phyloP scores from a whole-genome alignment of 2,113 vertebrate genomes.

The Phodopus roborovskii region DNA sequence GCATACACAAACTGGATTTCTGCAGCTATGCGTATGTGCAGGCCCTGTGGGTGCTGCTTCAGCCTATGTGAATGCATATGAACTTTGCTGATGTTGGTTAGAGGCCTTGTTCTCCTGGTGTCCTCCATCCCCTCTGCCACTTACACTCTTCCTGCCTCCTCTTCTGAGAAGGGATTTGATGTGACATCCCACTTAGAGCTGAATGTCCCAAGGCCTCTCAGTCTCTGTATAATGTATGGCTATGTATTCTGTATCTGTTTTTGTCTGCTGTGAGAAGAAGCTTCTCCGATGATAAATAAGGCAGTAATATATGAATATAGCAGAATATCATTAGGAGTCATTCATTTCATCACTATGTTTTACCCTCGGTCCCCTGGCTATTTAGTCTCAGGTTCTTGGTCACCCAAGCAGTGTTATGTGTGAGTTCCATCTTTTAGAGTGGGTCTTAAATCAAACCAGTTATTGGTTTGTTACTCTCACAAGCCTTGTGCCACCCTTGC shows the following conservation, averaged over 20 bases:
- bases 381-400: background rate
- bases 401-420: background rate
- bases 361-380: background rate
- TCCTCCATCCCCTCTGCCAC: background rate
- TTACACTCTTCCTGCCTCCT: background rate
- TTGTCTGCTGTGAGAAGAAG: background rate
- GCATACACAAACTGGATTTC: background rate
- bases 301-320: background rate
- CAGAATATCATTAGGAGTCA: background rate
- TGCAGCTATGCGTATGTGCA: background rate
- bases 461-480: background rate
- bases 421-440: background rate
- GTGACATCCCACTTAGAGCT: background rate
- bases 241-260: background rate
- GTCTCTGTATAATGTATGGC: background rate
- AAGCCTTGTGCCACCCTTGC: background rate
- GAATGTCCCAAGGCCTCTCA: background rate
- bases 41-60: background rate
- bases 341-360: background rate
- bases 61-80: background rate
- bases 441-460: background rate
- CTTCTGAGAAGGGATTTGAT: background rate
- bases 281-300: background rate
- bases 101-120: background rate
- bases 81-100: background rate